Percentiles rank a stretch among this genome's conserved stretches.
These are phyloP conservation scores for Psittacula cyanocephala DNA, from an alignment of 2,113 vertebrate genomes.

Conservation along the genomic window DNA sequence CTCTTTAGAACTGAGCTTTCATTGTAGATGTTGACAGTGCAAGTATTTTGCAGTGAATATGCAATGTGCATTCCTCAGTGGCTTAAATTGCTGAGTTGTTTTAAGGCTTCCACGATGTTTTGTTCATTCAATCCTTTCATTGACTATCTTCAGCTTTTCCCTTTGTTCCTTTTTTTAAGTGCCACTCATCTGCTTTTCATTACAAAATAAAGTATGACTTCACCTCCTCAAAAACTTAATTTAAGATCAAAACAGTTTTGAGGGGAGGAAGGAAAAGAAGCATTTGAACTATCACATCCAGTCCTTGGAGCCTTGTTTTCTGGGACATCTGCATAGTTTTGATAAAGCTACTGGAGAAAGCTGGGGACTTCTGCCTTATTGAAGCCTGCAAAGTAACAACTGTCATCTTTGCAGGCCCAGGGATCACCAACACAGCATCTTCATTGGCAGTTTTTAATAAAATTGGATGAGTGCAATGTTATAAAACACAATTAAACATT, in stretches of 20 bases:
- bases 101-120: not conserved
- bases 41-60: conserved; percentile 33
- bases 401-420: not conserved
- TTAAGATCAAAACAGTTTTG: not conserved
- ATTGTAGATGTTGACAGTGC: not conserved
- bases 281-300: not conserved
- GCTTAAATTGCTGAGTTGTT: conserved; percentile 21
- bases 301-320: not conserved
- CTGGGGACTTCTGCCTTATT: not conserved
- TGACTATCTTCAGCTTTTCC: not conserved
- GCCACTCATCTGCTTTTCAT: conserved; percentile 57
- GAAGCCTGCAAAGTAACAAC: not conserved
- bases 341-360: not conserved
- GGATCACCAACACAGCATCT: not conserved
- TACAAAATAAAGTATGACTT: conserved; percentile 44
- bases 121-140: not conserved
- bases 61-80: conserved; percentile 23
- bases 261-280: not conserved
- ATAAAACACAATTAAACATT: not conserved
- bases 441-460: not conserved
- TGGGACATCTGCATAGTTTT: conserved; percentile 7
- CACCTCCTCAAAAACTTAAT: conserved; percentile 11
- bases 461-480: not conserved
- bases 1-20: not conserved
- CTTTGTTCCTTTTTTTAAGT: not conserved